Base-by-base conservation (phyloP, 2,113 vertebrate species). In the Varanus salvator region DNA sequence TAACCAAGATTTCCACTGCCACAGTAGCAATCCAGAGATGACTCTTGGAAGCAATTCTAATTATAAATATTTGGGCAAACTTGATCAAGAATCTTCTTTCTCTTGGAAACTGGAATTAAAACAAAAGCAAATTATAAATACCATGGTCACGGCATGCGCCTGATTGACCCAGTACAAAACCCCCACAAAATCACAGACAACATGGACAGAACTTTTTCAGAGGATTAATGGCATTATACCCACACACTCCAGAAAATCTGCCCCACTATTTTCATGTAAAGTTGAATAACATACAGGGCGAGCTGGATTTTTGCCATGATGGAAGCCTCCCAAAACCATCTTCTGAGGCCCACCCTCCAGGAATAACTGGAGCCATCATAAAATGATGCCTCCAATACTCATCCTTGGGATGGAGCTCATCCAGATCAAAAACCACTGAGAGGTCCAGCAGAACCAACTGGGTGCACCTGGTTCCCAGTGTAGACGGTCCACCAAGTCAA, bases 21-120 rank as follows among this genome's bases (percentile, higher is more conserved):
- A 85, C 4, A 52, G n/a, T 66, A 68, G 50, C 60, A 34, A 11
- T 5, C 11, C 27, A 38, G 9, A 66, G 21, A n/a, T 8, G 3
- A 34, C 23, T 27, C 8, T 76, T 19, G 31, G 14, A n/a, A 74
- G 48, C 6, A 19, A n/a, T 71, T 72, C 44, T 31, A 52, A 48
- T 25, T 80, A 23, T 60, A 23, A 44, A 5, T 0, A 64, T 60
- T 29, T 83, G 54, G 52, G 34, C n/a, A 44, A 88, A 54, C 3
- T 27, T n/a, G 76, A 91, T 97, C 94, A 98, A 29, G 98, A 98
- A 90, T 98, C 98, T 92, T 98, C 98, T 86, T 98, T 98, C 88
- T 98, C 98, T 91, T 98, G 98, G 91, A 97, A 98, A 90, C 98
- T 98, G 95, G 3, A 93, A 89, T 81, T 48, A 87, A 91, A 88